These are phyloP conservation scores for Phylloscopus whistleri DNA, from an alignment of 2,113 vertebrate species.

Conservation along the genomic window DNA sequence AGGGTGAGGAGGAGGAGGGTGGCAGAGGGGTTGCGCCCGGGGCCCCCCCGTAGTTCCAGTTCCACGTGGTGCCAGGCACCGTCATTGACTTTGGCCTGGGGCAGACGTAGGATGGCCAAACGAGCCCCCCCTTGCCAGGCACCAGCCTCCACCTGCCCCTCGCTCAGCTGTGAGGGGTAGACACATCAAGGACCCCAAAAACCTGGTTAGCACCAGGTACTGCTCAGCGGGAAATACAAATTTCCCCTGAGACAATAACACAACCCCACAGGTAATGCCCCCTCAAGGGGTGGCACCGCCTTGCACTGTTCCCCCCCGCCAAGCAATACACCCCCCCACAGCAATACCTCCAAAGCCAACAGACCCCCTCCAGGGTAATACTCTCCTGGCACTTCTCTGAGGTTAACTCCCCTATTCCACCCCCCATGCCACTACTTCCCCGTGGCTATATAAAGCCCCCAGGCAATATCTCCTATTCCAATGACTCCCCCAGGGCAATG, in stretches of 20 bases:
- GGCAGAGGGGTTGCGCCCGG: neutral
- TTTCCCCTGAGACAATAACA: neutral
- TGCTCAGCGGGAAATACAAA: neutral
- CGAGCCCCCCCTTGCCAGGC: neutral
- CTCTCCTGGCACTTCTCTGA: neutral
- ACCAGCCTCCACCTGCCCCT: constrained; percentile 79
- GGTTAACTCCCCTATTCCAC: neutral
- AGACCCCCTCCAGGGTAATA: neutral
- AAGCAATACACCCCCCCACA: neutral
- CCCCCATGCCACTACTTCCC: neutral
- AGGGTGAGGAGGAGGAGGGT: constrained; percentile 79
- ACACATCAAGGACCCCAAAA: neutral
- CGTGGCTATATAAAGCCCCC: neutral
- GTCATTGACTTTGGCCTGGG: neutral
- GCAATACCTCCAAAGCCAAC: neutral
- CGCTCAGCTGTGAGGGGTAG: constrained; percentile 73
- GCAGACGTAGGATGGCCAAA: neutral
- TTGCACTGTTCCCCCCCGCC: neutral
- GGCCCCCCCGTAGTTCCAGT: neutral
- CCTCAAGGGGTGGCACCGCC: no score
- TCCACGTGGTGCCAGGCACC: neutral
- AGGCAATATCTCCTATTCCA: neutral
- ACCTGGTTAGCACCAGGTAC: neutral
- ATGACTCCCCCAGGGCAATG: neutral
- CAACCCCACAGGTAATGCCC: neutral